phyloP scores from a whole-genome alignment of 2,113 vertebrate genomes.

The Bungarus multicinctus region DNA sequence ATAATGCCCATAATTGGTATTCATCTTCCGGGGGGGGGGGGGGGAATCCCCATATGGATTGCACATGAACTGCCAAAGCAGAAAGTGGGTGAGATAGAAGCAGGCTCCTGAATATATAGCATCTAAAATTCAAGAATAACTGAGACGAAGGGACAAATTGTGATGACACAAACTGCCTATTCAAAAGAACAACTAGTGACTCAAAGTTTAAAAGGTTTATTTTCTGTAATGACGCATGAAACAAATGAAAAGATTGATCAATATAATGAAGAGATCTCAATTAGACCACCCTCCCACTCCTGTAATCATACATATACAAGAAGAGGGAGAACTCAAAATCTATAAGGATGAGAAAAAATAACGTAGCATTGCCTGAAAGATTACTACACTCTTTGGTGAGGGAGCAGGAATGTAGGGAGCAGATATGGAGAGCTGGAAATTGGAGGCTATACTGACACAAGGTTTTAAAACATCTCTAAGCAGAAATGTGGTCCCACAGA shows the following conservation, averaged over 20 bases:
- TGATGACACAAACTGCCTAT: neutral
- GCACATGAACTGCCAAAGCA: neutral
- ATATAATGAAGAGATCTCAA: neutral
- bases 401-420: neutral
- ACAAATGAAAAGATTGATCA: neutral
- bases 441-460: neutral
- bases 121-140: neutral
- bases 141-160: neutral
- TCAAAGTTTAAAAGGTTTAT: neutral
- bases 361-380: neutral
- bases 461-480: neutral
- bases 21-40: neutral
- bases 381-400: no score
- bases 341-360: neutral
- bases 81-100: neutral
- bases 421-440: neutral
- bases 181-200: neutral
- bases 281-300: neutral
- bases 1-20: neutral
- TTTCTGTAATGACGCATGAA: neutral
- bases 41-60: neutral
- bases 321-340: neutral
- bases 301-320: neutral
- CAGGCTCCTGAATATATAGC: neutral
- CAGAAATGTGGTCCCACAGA: neutral